phyloP scores from a whole-genome alignment of 2,888 invertebrate species.

The Dendrolimus pini region DNA sequence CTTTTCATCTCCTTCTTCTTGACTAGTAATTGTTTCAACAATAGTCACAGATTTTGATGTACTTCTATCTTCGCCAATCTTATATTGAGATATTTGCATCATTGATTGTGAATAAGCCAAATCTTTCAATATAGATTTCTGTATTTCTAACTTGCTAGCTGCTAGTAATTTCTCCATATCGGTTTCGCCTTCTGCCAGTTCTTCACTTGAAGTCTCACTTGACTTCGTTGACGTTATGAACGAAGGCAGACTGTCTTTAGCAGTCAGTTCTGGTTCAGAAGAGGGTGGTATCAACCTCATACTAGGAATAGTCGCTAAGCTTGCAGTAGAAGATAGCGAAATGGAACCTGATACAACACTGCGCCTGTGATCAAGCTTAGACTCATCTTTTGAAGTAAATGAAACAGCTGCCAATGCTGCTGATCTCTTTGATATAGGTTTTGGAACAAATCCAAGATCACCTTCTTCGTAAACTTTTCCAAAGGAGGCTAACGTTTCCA shows the following conservation, averaged over 20 bases:
- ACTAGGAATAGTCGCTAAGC: constrained; percentile 57
- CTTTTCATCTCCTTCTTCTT: constrained; percentile 8
- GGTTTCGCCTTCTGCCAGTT: constrained; percentile 24
- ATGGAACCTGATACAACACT: constrained; percentile 20
- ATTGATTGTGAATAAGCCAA: constrained; percentile 42
- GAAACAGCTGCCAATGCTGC: constrained; percentile 18
- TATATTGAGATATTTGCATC: constrained; percentile 26
- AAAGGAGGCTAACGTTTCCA: constrained; percentile 65
- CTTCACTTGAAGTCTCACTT: constrained; percentile 20
- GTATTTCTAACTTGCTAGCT: constrained; percentile 50
- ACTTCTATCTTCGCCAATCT: constrained; percentile 16
- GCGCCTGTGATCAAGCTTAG: constrained; percentile 20
- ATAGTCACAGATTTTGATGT: constrained; percentile 27
- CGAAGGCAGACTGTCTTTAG: constrained; percentile 50
- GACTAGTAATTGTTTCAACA: constrained; percentile 6
- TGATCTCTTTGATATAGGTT: constrained; percentile 39
- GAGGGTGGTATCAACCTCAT: constrained; percentile 36
- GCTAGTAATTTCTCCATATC: constrained; percentile 44
- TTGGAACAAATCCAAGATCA: constrained; percentile 81
- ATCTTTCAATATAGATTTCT: constrained; percentile 59
- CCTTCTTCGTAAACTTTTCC: constrained; percentile 78
- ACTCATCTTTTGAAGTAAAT: constrained; percentile 28
- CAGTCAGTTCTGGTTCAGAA: constrained; percentile 23
- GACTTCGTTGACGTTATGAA: constrained; percentile 52
- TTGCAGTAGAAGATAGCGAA: constrained; percentile 36